Evolutionary conservation across 2,888 invertebrate genomes (phyloP).

Genomic region (Eupithecia dodoneata): DNA sequence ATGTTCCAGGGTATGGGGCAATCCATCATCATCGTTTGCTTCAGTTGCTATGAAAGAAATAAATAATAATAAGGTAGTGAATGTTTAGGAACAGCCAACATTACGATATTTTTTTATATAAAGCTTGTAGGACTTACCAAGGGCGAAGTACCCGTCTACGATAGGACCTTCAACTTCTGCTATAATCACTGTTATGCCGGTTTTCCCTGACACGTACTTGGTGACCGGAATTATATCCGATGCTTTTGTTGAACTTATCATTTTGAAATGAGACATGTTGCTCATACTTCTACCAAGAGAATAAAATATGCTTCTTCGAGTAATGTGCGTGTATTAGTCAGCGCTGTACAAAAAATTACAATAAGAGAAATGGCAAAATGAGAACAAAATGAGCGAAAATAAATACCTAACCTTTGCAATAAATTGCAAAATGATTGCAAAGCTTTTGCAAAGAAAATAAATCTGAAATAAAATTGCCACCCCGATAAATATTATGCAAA

Average conservation of each 20-base stretch:
- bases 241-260: conserved; percentile 86
- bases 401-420: background rate
- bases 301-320: background rate
- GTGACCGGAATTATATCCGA: conserved; percentile 90
- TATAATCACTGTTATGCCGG: conserved; percentile 92
- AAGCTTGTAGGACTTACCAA: conserved; percentile 84
- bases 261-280: conserved; percentile 74
- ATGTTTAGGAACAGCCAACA: background rate
- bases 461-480: too few relatives aligned
- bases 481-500: too few relatives aligned
- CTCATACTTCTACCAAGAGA: background rate
- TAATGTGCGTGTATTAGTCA: background rate
- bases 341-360: conserved; percentile 1
- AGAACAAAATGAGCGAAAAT: background rate
- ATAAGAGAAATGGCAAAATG: background rate
- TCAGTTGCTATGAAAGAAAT: conserved; percentile 86
- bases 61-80: background rate
- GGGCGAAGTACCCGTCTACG: conserved; percentile 93
- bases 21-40: conserved; percentile 95
- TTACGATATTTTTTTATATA: background rate
- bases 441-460: too few relatives aligned
- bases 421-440: too few relatives aligned
- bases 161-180: conserved; percentile 96
- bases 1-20: conserved; percentile 97
- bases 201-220: conserved; percentile 90